These are phyloP conservation scores for Nephrocerus scutellatus DNA, from an alignment of 2,888 invertebrate species.

Conservation along the genomic window DNA sequence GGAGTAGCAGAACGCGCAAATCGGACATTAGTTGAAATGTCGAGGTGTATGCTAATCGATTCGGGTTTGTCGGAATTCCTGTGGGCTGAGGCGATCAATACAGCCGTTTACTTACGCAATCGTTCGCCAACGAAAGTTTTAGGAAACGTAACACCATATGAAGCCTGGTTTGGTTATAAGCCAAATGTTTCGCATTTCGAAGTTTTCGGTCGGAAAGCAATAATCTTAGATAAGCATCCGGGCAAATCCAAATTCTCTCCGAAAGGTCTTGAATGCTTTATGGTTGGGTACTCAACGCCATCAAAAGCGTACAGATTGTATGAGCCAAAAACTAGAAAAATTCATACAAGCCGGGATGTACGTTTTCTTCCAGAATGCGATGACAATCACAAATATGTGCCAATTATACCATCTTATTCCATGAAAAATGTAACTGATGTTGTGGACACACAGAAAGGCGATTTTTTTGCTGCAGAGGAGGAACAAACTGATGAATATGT, in stretches of 20 bases:
- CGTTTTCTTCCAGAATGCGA: no score
- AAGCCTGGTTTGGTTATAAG: slow-evolving; percentile 17
- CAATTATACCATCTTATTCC: background rate
- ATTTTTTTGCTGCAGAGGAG: no score
- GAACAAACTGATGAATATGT: no score
- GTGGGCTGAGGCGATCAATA: slow-evolving; percentile 21
- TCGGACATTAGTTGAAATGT: slow-evolving; percentile 23
- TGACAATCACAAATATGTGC: background rate
- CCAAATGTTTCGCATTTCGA: slow-evolving; percentile 10
- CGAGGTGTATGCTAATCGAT: slow-evolving; percentile 27
- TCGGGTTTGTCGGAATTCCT: slow-evolving; percentile 22
- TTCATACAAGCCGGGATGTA: no score
- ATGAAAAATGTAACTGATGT: no score
- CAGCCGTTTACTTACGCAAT: slow-evolving; percentile 18
- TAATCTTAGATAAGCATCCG: slow-evolving; percentile 13
- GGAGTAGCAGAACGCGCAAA: slow-evolving; percentile 21
- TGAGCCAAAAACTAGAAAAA: no score
- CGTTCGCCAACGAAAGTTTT: slow-evolving; percentile 14
- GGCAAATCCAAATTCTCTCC: no score
- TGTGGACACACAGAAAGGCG: no score
- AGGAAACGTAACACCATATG: slow-evolving; percentile 20
- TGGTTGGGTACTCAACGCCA: no score
- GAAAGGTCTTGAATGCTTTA: no score
- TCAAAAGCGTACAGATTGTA: no score
- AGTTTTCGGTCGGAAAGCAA: slow-evolving; percentile 14